phyloP scores from a whole-genome alignment of 2,797 vertebrate species.

The Gorsachius magnificus region DNA sequence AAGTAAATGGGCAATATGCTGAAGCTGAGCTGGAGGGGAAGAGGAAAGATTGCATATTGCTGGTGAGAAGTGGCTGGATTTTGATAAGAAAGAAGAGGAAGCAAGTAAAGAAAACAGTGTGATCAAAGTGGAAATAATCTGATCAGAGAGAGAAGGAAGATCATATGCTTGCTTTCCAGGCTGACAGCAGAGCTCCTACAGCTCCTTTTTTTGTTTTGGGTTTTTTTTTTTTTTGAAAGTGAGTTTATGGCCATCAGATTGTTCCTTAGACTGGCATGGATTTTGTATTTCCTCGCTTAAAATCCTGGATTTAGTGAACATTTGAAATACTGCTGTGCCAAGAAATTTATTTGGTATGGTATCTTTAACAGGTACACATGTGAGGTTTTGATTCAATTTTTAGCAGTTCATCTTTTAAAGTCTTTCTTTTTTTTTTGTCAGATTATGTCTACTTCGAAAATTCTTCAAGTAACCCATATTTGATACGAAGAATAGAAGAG shows the following conservation, averaged over 20 bases:
- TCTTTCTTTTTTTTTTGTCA: constrained; percentile 51
- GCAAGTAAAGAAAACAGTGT: background rate
- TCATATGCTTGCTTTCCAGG: background rate
- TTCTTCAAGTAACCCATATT: constrained; percentile 83
- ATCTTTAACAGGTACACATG: background rate
- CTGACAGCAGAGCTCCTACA: background rate
- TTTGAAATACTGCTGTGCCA: background rate
- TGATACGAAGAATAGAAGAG: constrained; percentile 84
- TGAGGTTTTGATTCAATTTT: background rate
- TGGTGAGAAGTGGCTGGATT: background rate
- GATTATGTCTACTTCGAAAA: constrained; percentile 87
- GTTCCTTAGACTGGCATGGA: background rate
- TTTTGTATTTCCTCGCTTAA: background rate
- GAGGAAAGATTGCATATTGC: background rate
- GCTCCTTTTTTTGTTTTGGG: background rate
- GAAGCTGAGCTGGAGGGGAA: background rate
- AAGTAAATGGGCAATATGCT: background rate
- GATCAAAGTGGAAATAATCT: background rate
- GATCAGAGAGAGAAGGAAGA: background rate
- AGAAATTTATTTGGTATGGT: background rate
- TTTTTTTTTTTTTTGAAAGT: background rate
- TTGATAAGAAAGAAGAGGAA: background rate
- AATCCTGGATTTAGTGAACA: background rate
- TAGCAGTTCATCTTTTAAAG: background rate
- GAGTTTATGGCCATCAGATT: background rate